Conservation (phyloP, 2,797 vertebrate genomes). For the Moxostoma hubbsi region DNA sequence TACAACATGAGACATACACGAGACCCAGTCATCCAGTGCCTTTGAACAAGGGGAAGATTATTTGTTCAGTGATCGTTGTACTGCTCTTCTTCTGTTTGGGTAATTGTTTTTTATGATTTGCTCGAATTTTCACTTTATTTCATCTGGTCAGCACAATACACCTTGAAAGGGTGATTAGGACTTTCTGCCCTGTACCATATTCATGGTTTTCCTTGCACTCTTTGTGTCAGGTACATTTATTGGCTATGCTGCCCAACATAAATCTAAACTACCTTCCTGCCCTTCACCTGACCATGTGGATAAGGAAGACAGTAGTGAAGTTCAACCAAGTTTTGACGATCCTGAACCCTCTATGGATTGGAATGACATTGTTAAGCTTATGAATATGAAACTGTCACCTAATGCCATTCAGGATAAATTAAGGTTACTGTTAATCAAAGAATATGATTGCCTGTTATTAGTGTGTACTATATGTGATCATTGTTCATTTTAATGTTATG, state of each 20-base stretch:
- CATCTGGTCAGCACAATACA: constrained; percentile 54
- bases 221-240: constrained; percentile 81
- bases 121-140: too few relatives aligned
- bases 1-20: constrained; percentile 36
- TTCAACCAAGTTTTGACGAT: fast-evolving
- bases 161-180: too few relatives aligned
- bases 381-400: constrained; percentile 65
- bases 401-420: constrained; percentile 51
- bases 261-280: constrained; percentile 49
- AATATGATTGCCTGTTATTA: not conserved
- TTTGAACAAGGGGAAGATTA: constrained; percentile 49
- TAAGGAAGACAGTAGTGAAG: constrained; percentile 15
- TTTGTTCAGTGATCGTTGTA: constrained; percentile 67
- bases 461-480: not conserved
- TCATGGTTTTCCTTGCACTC: not conserved
- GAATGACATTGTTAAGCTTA: constrained; percentile 69
- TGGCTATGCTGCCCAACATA: constrained; percentile 78
- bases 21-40: constrained; percentile 16
- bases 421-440: constrained; percentile 50
- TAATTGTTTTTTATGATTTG: not conserved
- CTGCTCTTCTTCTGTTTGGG: constrained; percentile 7
- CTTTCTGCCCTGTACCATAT: constrained; percentile 73
- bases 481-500: not conserved
- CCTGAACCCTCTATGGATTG: constrained; percentile 67
- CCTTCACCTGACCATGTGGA: not conserved